A percentile compares a stretch with the other conserved stretches of the same genome.
Evolutionary conservation across 2,888 invertebrate species (phyloP).

Genomic region (Eristalis arbustorum): DNA sequence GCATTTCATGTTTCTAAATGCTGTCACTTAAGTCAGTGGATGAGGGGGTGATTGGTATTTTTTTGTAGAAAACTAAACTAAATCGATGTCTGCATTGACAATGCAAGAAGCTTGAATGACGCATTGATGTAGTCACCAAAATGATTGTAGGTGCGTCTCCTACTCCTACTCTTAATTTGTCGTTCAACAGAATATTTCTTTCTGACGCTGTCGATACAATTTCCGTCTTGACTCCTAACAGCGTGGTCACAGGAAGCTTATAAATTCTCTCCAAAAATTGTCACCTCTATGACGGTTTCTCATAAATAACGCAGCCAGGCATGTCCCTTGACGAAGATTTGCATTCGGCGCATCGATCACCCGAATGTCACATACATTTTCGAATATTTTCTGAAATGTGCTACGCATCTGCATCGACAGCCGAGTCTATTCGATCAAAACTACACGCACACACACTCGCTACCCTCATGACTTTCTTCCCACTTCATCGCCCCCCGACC

Average conservation of each 20-base stretch:
- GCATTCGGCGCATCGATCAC: not conserved
- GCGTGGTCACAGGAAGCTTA: not conserved
- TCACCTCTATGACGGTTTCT: not conserved
- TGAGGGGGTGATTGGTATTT: too few relatives aligned
- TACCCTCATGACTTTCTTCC: slow-evolving; percentile 2
- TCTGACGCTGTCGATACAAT: too few relatives aligned
- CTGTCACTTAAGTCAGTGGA: too few relatives aligned
- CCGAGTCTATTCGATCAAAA: not conserved
- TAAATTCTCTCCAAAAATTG: not conserved
- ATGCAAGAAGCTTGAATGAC: too few relatives aligned
- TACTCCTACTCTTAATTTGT: too few relatives aligned
- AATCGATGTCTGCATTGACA: too few relatives aligned
- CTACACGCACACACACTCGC: not conserved
- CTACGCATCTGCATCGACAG: not conserved
- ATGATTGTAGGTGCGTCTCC: too few relatives aligned
- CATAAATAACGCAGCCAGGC: not conserved
- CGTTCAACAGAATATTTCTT: too few relatives aligned
- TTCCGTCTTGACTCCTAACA: too few relatives aligned
- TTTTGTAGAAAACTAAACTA: too few relatives aligned
- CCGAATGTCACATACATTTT: not conserved
- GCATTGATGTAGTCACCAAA: too few relatives aligned
- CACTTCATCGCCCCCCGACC: slow-evolving; percentile 4
- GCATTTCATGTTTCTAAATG: too few relatives aligned
- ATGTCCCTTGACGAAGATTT: not conserved
- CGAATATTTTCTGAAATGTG: slow-evolving; percentile 8